A percentile compares a stretch with the other conserved stretches of the same genome.
Conservation (phyloP, 2,797 vertebrate genomes). For the Macropodus opercularis region DNA sequence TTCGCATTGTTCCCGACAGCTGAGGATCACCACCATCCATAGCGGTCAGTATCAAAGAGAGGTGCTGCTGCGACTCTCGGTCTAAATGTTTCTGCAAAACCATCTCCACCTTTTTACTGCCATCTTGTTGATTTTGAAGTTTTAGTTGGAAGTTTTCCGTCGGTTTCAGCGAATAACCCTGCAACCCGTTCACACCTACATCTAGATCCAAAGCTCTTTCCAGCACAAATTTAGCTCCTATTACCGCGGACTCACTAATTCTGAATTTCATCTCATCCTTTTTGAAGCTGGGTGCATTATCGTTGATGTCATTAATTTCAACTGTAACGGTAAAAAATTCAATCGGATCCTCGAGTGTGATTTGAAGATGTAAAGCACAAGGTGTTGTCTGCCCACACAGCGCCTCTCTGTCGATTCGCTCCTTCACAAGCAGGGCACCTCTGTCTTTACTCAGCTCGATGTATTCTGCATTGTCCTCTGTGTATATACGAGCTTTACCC, state of each 20-base stretch:
- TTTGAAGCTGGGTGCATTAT: conserved; percentile 63
- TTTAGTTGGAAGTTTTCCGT: conserved; percentile 65
- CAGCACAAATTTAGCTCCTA: conserved; percentile 70
- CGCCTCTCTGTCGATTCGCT: conserved; percentile 77
- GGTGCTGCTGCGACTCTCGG: conserved; percentile 59
- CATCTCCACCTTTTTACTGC: conserved; percentile 61
- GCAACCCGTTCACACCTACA: conserved; percentile 68
- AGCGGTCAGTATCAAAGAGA: conserved; percentile 62
- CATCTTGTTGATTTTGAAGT: conserved; percentile 33
- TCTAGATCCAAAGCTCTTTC: conserved; percentile 76
- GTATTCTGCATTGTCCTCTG: conserved; percentile 20
- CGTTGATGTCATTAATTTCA: conserved; percentile 20
- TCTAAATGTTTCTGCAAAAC: conserved; percentile 68
- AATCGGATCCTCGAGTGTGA: conserved; percentile 31
- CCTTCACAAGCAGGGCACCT: conserved; percentile 82
- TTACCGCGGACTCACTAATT: conserved; percentile 72
- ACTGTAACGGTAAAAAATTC: conserved; percentile 27
- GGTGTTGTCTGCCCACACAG: conserved; percentile 11
- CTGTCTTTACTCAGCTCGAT: conserved; percentile 29
- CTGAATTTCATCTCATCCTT: conserved; percentile 53
- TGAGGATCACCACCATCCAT: conserved; percentile 71
- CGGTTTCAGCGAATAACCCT: conserved; percentile 57
- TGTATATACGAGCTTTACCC: conserved; percentile 13
- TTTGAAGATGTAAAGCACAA: conserved; percentile 33
- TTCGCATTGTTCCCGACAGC: conserved; percentile 64